Evolutionary conservation across 2,113 vertebrate genomes (phyloP).

Genomic region (Zosterops borbonicus): DNA sequence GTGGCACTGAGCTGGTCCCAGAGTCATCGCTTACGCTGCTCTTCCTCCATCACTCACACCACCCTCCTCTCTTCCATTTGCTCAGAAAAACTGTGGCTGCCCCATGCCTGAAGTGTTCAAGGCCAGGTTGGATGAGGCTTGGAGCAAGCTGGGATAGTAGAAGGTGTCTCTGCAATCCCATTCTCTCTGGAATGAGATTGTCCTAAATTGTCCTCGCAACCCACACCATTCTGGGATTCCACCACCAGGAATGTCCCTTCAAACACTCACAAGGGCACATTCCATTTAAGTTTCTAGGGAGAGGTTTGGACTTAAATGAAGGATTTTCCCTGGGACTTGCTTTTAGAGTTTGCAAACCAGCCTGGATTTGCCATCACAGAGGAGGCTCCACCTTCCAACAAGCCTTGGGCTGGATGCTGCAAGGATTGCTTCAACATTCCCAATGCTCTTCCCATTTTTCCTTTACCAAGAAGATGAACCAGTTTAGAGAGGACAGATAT

Average conservation of each 20-base stretch:
- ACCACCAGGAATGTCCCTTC: neutral
- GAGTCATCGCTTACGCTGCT: neutral
- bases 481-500: neutral
- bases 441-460: neutral
- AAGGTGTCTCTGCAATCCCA: neutral
- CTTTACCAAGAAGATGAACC: neutral
- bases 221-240: neutral
- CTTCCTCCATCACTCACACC: neutral
- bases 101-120: neutral
- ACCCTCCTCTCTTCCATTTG: neutral
- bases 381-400: neutral
- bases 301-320: neutral
- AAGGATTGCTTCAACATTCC: neutral
- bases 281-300: neutral
- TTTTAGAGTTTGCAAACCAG: neutral
- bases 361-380: neutral
- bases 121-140: rapidly evolving
- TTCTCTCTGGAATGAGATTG: neutral
- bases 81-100: neutral
- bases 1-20: neutral
- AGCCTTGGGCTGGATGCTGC: neutral
- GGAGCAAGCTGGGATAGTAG: neutral
- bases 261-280: neutral
- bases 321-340: neutral
- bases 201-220: neutral